Evolutionary conservation across 2,113 vertebrate species (phyloP), one percentile per base, ranked within the genome.

Genomic region (Pedionomus torquatus): DNA sequence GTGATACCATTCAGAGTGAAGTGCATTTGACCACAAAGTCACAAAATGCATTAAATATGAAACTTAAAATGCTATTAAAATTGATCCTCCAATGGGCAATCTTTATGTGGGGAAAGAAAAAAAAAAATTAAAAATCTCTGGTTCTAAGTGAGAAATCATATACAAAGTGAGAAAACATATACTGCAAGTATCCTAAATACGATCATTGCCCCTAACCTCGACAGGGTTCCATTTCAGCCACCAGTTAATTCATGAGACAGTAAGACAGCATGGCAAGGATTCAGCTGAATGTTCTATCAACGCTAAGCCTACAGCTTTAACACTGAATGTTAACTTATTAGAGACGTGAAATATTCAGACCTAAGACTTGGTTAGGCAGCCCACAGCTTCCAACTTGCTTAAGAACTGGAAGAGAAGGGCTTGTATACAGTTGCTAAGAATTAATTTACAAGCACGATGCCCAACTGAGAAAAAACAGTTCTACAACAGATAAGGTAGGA

Each of bases 51-150:
- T 77, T 31, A 52, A 41, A n/a, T 8, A 17, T 23, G 51, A 52
- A 25, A 21, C 43, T 52, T 63, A 79, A 20, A 48, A 64, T 12
- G 7, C 21, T 46, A 57, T 48, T 28, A 55, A 30, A 87, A 72
- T 17, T 25, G 13, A 54, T 58, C 9, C 9, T 72, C 33, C 57
- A 52, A 24, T 2, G 6, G 30, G 21, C n/a, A 54, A 20, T 35
- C 11, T 39, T 26, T 15, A 18, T 0, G 2, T 17, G 12, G 44
- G 5, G 35, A 1, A 2, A 18, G n/a, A 35, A 39, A 49, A 21
- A 7, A 30, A 54, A 58, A n/a, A n/a, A n/a, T n/a, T 31, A 52
- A 52, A 9, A 12, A 51, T 25, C 21, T 48, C 16, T 57, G 52
- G 20, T 31, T 52, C 25, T 52, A 76, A 35, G 58, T 24, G 18